Base-by-base conservation (phyloP, 2,888 invertebrate species). In the Alloscopus bannaensis region DNA sequence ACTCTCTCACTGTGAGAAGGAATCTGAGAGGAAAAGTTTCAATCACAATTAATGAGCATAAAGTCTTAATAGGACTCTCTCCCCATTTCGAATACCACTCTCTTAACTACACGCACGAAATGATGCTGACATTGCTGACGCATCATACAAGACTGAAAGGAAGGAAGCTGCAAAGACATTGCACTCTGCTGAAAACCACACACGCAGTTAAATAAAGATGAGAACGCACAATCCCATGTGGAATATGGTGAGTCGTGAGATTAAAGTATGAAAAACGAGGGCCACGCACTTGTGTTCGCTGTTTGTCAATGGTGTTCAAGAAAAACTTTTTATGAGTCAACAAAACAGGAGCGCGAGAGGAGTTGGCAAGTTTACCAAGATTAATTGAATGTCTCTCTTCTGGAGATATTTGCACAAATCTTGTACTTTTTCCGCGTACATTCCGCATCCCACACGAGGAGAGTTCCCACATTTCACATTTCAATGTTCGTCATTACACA, bases 361-460 rank as follows among this genome's bases (percentile, higher is more conserved):
- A 66, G 66, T 75, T 75, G 75, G 65, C 75, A 75, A 57, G 75
- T 66, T 75, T 75, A 36, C 45, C 57, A 24, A 75, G 66, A 31
- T 66, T 31, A 65, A 66, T 66, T 65, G 66, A 57, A 75, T 75
- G 66, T 65, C 47, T 45, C 31, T 28, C 65, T 57, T 57, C 45
- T 59, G 47, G 66, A 59, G 65, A 73, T 65, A 75, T 75, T 75
- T 75, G 75, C 75, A 66, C 59, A 73, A 20, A 60, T 55, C 64
- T 42, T 55, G 64, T 72, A n/a, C n/a, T 45, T 45, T n/a, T 3
- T 4, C 13, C 18, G 45, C 4, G 4, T 45, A 45, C 45, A 45
- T 45, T 45, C 45, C n/a, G 8, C n/a, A n/a, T n/a, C n/a, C n/a
- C n/a, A n/a, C n/a, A n/a, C n/a, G n/a, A n/a, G n/a, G n/a, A n/a